These are phyloP conservation scores for Thymelicus acteon DNA, from an alignment of 2,888 invertebrate genomes.

Conservation along the genomic window DNA sequence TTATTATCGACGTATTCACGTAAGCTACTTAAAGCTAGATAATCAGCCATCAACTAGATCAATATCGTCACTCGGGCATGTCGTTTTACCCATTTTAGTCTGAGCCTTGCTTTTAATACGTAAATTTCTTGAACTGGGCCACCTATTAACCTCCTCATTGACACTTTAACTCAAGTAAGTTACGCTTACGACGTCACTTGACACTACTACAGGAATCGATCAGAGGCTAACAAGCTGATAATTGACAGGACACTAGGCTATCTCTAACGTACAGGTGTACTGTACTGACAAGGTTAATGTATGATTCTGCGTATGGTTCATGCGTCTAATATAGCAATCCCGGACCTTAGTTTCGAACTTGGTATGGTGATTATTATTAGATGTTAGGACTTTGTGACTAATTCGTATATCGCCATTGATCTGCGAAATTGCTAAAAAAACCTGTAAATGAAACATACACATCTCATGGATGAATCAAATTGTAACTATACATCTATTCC, in stretches of 20 bases:
- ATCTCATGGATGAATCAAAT: no score
- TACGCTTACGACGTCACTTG: conserved; percentile 62
- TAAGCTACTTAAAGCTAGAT: neutral
- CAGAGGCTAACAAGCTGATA: conserved; percentile 72
- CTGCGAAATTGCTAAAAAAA: no score
- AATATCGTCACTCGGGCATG: neutral
- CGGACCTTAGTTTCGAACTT: no score
- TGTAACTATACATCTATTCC: no score
- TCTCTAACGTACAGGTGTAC: conserved; percentile 26
- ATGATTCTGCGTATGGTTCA: no score
- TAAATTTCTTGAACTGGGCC: conserved; percentile 44
- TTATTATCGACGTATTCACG: neutral
- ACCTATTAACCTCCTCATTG: conserved; percentile 47
- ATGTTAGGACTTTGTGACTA: no score
- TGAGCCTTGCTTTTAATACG: conserved; percentile 26
- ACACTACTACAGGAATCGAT: conserved; percentile 62
- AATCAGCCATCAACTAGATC: neutral
- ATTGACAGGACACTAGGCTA: conserved; percentile 69
- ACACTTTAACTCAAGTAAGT: conserved; percentile 57
- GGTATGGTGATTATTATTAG: no score
- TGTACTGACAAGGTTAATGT: neutral
- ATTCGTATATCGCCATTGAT: no score
- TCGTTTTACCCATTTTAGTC: conserved; percentile 18
- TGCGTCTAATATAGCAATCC: no score
- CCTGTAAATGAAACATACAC: no score